A percentile compares a stretch with the other conserved stretches of the same genome.
Evolutionary conservation across 92 coral and sea anemone species (phyloP).

Genomic region (Chrysogorgia sp.): DNA sequence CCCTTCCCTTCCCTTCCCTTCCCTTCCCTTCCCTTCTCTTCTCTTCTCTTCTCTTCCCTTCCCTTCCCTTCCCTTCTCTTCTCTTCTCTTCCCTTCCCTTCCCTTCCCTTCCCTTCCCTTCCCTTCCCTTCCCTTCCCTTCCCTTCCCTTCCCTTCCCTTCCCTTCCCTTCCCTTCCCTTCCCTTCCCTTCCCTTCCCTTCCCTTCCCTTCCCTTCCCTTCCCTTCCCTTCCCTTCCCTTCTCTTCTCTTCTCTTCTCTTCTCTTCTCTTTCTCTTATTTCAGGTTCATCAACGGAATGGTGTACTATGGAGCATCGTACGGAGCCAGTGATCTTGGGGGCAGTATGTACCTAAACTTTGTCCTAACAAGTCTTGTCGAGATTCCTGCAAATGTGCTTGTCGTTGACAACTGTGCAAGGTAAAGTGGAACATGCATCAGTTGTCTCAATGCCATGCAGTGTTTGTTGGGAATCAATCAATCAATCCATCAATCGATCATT

Average conservation of each 20-base stretch:
- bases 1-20: background rate
- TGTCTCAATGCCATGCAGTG: too few relatives aligned
- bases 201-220: background rate
- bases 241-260: background rate
- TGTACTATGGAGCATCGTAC: slow-evolving; percentile 74
- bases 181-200: background rate
- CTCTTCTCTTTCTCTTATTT: background rate
- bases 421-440: too few relatives aligned
- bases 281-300: slow-evolving; percentile 81
- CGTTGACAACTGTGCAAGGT: slow-evolving; percentile 76
- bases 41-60: background rate
- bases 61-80: background rate
- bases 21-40: background rate
- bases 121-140: background rate
- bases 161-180: background rate
- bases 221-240: background rate
- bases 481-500: too few relatives aligned
- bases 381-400: slow-evolving; percentile 65
- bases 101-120: background rate
- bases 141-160: background rate
- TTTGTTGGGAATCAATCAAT: too few relatives aligned
- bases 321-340: slow-evolving; percentile 91
- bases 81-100: background rate
- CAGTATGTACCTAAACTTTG: slow-evolving; percentile 75
- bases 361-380: slow-evolving; percentile 70